These are phyloP conservation scores for Aleiodes sp. DNA, from an alignment of 1,140 invertebrate genomes.

Conservation along the genomic window DNA sequence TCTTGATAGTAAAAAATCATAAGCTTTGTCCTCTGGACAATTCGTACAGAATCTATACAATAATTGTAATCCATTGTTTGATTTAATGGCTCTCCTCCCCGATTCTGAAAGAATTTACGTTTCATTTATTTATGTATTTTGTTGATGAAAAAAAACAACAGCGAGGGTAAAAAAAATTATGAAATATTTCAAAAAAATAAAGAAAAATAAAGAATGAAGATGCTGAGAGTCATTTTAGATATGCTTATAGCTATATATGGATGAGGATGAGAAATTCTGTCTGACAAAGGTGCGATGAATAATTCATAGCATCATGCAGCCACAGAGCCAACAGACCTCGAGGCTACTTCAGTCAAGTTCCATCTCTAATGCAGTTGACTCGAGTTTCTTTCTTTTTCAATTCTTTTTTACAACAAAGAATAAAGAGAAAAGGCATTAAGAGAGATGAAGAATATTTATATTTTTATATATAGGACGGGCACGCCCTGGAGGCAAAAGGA, in stretches of 20 bases:
- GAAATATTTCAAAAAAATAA: background rate
- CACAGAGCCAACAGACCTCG: background rate
- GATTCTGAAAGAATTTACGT: conserved; percentile 67
- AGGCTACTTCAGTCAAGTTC: conserved; percentile 9
- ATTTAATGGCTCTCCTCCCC: conserved; percentile 70
- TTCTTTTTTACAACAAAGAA: conserved; percentile 4
- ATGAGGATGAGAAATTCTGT: background rate
- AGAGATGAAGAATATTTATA: background rate
- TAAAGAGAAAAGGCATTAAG: background rate
- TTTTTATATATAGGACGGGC: no score
- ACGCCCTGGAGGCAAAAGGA: background rate
- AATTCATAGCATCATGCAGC: conserved; percentile 26
- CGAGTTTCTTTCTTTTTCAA: no score
- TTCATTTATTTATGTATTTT: background rate
- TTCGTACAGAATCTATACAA: conserved; percentile 72
- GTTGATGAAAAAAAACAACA: background rate
- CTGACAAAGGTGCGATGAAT: conserved; percentile 36
- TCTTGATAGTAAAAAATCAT: conserved; percentile 71
- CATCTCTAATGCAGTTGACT: background rate
- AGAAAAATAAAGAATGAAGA: background rate
- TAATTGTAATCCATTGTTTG: conserved; percentile 70
- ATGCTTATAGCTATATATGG: background rate
- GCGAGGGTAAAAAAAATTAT: background rate
- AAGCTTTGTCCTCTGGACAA: conserved; percentile 74
- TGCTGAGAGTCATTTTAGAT: background rate